Evolutionary conservation across 1,140 invertebrate species (phyloP).

Genomic region (Nasonia giraulti): DNA sequence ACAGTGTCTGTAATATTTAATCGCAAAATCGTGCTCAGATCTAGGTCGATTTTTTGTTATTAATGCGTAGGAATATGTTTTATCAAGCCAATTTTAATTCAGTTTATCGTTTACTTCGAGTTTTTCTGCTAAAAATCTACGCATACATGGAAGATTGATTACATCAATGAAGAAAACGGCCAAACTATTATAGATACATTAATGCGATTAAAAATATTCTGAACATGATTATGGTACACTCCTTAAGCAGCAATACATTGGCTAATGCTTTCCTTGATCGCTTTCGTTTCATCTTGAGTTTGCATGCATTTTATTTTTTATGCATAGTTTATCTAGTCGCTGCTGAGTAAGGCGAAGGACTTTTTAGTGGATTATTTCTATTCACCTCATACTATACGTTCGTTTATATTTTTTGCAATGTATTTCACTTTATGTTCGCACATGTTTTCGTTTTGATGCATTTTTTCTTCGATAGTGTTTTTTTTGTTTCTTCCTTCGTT

Average conservation of each 20-base stretch:
- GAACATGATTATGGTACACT: constrained; percentile 20
- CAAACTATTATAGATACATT: not conserved
- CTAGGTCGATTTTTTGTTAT: not conserved
- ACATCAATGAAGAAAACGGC: not conserved
- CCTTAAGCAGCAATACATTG: constrained; percentile 37
- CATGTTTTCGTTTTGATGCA: constrained; percentile 42
- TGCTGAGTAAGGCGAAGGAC: constrained; percentile 39
- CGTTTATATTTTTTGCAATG: constrained; percentile 35
- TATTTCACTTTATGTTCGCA: constrained; percentile 44
- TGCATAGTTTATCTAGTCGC: constrained; percentile 3
- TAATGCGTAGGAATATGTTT: not conserved
- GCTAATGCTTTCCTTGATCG: constrained; percentile 27
- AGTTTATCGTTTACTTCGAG: not conserved
- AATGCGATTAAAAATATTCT: constrained; percentile 35
- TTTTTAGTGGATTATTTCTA: not conserved
- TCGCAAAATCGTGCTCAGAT: constrained; percentile 1
- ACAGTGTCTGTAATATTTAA: constrained; percentile 18
- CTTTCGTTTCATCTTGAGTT: constrained; percentile 32
- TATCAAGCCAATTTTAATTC: not conserved
- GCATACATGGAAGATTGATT: not conserved
- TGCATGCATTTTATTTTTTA: constrained; percentile 45
- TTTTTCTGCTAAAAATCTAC: not conserved
- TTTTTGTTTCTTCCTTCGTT: constrained; percentile 10
- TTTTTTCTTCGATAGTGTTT: constrained; percentile 9
- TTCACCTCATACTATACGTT: constrained; percentile 40